Base-by-base conservation (phyloP, 2,113 vertebrate species). In the Probosciger aterrimus region DNA sequence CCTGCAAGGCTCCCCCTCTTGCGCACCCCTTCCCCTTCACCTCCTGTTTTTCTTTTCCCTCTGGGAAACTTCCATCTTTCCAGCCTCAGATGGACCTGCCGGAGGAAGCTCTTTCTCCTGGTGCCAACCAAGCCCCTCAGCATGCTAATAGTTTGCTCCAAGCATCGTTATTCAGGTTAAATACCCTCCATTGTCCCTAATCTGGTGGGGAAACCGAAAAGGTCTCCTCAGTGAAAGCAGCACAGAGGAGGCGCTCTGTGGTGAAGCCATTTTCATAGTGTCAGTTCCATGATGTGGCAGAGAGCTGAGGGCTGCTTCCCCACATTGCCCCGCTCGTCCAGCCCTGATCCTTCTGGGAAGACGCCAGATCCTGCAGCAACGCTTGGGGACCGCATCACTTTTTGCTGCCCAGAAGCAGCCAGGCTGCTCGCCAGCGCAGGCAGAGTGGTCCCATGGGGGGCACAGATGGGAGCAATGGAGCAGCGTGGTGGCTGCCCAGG, bases 141-240 rank as follows among this genome's bases (percentile, higher is more conserved):
- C 90, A 88, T 90, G 91, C 90, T 96, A 93, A 82, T 88, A 60
- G 82, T 90, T 92, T 76, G 69, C 82, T 88, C 47, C 59, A 64
- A 91, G 88, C 82, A 60, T 82, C 33, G 0, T 94, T 94, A 92
- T 92, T 95, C 78, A 75, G 77, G 60, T 92, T 92, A 94, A 92
- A 91, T 84, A 65, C 88, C 59, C 88, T 89, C 57, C 67, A 82
- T 94, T 95, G 92, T 97, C 67, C 71, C 79, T 82, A 52, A 88
- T 75, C 57, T 80, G 50, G 33, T 76, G 44, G 47, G 50, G 85
- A 68, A 70, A 81, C 2, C 1, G 0, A 4, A 89, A 86, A 67
- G 55, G 60, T 73, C 87, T 88, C 1, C 1, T 53, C 88, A 90
- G 62, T 1, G 1, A 79, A 79, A 60, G 57, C 6, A 1, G 0